Evolutionary conservation across 2,888 invertebrate species (phyloP).

Genomic region (Watsonalla cultraria): DNA sequence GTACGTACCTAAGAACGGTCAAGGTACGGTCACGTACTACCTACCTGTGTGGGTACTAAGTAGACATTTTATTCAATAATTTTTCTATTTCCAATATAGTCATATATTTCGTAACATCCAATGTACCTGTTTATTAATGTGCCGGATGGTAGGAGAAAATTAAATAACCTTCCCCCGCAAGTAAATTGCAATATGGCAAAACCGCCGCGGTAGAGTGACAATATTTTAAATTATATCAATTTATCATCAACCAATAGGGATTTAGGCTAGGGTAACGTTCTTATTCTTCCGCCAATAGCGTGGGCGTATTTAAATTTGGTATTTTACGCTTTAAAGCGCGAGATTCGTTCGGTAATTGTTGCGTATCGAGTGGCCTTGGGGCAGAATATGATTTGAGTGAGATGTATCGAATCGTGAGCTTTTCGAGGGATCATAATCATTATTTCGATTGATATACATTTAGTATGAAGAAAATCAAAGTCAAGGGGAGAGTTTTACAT

Average conservation of each 20-base stretch:
- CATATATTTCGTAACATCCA: constrained; percentile 28
- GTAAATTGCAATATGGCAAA: constrained; percentile 71
- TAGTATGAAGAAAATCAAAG: no score
- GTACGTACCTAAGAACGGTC: no score
- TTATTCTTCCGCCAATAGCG: constrained; percentile 45
- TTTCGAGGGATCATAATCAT: not conserved
- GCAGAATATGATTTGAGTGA: constrained; percentile 24
- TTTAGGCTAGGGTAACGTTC: constrained; percentile 24
- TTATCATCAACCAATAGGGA: constrained; percentile 60
- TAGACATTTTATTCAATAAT: not conserved
- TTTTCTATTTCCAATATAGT: not conserved
- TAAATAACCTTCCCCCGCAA: constrained; percentile 66
- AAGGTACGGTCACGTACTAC: no score
- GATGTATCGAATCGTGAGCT: constrained; percentile 1
- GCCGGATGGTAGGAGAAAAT: constrained; percentile 54
- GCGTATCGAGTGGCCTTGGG: constrained; percentile 36
- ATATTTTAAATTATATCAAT: constrained; percentile 73
- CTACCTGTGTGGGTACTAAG: no score
- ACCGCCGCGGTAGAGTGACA: constrained; percentile 59
- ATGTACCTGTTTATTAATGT: constrained; percentile 61
- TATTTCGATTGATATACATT: not conserved
- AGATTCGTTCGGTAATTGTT: constrained; percentile 32
- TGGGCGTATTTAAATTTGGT: constrained; percentile 48
- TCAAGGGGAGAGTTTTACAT: no score
- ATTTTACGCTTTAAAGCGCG: constrained; percentile 48